Percentiles rank a stretch among this genome's conserved stretches.
phyloP scores from a whole-genome alignment of 2,797 vertebrate species.

The Tamandua tetradactyla region DNA sequence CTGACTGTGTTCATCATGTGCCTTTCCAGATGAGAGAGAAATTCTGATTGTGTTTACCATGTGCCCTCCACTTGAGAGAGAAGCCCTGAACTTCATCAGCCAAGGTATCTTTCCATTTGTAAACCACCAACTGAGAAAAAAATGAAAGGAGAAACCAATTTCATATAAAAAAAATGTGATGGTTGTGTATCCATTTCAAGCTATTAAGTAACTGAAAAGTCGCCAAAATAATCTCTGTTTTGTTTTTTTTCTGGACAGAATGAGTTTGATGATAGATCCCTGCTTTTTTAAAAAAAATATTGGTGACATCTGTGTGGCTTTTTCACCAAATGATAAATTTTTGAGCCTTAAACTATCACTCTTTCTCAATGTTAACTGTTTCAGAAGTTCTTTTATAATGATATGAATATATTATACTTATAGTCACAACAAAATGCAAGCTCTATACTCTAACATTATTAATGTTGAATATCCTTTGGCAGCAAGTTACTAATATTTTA shows the following conservation, averaged over 20 bases:
- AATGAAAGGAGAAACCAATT: not conserved
- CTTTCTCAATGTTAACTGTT: not conserved
- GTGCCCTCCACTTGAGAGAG: no score
- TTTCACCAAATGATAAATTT: conserved; percentile 24
- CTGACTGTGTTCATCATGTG: no score
- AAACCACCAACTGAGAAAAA: not conserved
- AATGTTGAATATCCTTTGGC: not conserved
- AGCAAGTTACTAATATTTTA: not conserved
- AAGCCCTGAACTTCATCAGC: no score
- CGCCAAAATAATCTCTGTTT: not conserved
- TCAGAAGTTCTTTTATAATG: not conserved
- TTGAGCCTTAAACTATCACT: not conserved
- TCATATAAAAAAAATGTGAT: not conserved
- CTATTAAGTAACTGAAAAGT: not conserved
- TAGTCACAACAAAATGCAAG: not conserved
- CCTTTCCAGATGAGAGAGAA: no score
- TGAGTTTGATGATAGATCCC: not conserved
- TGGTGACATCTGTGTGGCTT: not conserved
- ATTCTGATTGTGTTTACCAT: no score
- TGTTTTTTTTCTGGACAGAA: not conserved
- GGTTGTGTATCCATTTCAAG: not conserved
- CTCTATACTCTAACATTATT: not conserved
- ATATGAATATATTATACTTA: not conserved
- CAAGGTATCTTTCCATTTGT: not conserved
- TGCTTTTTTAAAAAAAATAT: not conserved